Conservation (phyloP, 2,888 invertebrate species). For the Mallateleia sp. region DNA sequence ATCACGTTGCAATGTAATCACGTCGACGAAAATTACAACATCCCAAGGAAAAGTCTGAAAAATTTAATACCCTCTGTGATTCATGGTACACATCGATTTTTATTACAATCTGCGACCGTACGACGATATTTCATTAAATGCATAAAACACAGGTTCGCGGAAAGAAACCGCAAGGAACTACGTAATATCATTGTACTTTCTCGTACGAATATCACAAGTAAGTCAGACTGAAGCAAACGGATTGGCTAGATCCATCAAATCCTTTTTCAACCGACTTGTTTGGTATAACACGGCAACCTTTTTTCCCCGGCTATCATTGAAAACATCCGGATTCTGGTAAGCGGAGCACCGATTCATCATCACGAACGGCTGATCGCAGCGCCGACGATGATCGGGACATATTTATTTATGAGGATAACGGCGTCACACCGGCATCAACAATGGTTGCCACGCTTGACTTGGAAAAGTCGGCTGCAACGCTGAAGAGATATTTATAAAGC, state of each 20-base stretch:
- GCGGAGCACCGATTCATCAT: slow-evolving; percentile 77
- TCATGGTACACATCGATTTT: no score
- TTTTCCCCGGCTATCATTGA: slow-evolving; percentile 27
- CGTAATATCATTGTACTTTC: slow-evolving; percentile 59
- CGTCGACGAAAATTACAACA: no score
- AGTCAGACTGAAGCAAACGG: slow-evolving; percentile 49
- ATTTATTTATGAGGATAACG: slow-evolving; percentile 81
- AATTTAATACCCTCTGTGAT: no score
- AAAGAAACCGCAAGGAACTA: slow-evolving; percentile 53
- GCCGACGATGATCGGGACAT: slow-evolving; percentile 67
- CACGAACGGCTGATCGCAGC: slow-evolving; percentile 50
- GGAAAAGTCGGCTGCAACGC: slow-evolving; percentile 60
- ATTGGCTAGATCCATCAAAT: slow-evolving; percentile 56
- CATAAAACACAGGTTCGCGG: slow-evolving; percentile 44
- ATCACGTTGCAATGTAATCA: no score
- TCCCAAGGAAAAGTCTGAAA: no score
- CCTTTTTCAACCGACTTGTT: slow-evolving; percentile 24
- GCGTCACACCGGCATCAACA: slow-evolving; percentile 74
- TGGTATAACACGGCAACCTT: slow-evolving; percentile 36
- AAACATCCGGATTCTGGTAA: slow-evolving; percentile 59
- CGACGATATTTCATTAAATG: slow-evolving; percentile 65
- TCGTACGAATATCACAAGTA: slow-evolving; percentile 52
- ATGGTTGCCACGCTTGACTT: slow-evolving; percentile 75
- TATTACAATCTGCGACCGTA: no score
- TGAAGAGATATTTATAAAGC: slow-evolving; percentile 85